These are phyloP conservation scores for Phrynosoma blainvillii DNA, from an alignment of 2,113 vertebrate species.

Conservation along the genomic window DNA sequence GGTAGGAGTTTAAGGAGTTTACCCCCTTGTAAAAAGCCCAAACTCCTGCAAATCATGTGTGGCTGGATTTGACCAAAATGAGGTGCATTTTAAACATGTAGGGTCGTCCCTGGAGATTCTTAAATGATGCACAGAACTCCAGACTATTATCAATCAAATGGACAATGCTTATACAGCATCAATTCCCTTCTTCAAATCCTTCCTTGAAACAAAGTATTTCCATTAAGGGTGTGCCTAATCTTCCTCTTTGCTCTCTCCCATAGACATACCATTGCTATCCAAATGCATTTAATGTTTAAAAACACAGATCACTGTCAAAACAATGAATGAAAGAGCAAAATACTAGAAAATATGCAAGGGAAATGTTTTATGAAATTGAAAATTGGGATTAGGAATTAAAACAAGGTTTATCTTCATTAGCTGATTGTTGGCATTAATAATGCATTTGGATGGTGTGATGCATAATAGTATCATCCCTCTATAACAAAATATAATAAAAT, in stretches of 20 bases:
- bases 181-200: background rate
- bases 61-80: too few relatives aligned
- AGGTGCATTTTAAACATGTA: too few relatives aligned
- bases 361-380: background rate
- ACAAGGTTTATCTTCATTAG: background rate
- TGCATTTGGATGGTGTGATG: slow-evolving; percentile 5
- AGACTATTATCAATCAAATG: background rate
- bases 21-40: too few relatives aligned
- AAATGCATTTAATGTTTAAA: background rate
- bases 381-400: background rate
- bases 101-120: background rate
- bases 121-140: background rate
- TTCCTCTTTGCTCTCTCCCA: too few relatives aligned
- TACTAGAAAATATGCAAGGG: background rate
- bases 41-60: too few relatives aligned
- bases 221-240: background rate
- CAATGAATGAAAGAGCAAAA: background rate
- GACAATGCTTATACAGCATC: background rate
- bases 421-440: background rate
- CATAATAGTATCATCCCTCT: slow-evolving; percentile 3
- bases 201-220: background rate
- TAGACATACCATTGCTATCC: background rate
- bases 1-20: too few relatives aligned
- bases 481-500: slow-evolving; percentile 14
- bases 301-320: background rate